A percentile compares a stretch with the other conserved stretches of the same genome.
Evolutionary conservation across 2,888 invertebrate genomes (phyloP).

Genomic region (Caenorhabditis macrosperma): DNA sequence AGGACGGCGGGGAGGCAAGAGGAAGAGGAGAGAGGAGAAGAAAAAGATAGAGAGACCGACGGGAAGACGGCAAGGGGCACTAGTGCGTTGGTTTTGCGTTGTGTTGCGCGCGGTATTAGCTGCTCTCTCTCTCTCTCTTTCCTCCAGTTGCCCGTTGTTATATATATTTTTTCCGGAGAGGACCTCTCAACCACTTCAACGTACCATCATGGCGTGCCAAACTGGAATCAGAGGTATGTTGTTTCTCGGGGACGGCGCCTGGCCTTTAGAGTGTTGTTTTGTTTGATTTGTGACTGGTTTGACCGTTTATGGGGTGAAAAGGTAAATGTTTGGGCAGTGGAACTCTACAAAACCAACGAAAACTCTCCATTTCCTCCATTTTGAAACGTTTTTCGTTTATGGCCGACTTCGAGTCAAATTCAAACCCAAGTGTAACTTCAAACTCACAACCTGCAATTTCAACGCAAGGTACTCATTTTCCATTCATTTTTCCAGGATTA

Average conservation of each 20-base stretch:
- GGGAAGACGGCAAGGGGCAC: conserved; percentile 35
- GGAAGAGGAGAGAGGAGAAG: conserved; percentile 19
- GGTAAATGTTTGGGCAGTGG: conserved; percentile 1
- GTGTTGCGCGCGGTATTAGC: conserved; percentile 61
- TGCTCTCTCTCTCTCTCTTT: conserved; percentile 24
- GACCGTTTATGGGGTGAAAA: neutral
- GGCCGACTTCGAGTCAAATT: neutral
- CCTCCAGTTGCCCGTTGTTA: conserved; percentile 11
- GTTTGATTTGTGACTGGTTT: conserved; percentile 30
- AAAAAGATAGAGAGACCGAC: conserved; percentile 7
- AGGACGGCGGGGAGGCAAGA: conserved; percentile 7
- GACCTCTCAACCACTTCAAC: conserved; percentile 12
- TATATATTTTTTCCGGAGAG: conserved; percentile 30
- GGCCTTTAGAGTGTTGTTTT: conserved; percentile 21
- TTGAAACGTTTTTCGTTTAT: neutral
- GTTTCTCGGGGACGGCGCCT: neutral
- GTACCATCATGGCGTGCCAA: conserved; percentile 75
- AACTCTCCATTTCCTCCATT: neutral
- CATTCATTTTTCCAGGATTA: conserved; percentile 25
- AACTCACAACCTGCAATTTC: neutral
- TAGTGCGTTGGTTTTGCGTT: conserved; percentile 63
- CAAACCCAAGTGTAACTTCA: neutral
- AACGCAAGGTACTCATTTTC: conserved; percentile 4
- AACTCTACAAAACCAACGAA: neutral
- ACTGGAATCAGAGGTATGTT: conserved; percentile 77